Evolutionary conservation across 1,140 invertebrate species (phyloP).

Genomic region (Calliphora vicina): DNA sequence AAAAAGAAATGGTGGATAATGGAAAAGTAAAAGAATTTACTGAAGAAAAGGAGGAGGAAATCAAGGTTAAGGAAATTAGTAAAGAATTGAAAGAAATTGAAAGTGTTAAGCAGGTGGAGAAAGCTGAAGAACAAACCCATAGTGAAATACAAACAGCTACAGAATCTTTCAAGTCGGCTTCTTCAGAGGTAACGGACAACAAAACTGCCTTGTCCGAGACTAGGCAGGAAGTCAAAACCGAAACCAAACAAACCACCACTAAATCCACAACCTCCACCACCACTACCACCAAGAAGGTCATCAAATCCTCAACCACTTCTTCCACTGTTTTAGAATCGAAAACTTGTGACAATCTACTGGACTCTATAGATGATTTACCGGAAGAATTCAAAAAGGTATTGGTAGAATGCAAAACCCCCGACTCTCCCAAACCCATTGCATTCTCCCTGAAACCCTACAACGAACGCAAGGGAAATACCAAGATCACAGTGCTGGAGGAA

Average conservation of each 20-base stretch:
- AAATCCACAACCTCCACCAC: constrained; percentile 35
- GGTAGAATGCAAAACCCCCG: not conserved
- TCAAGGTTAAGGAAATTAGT: not conserved
- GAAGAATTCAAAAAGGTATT: not conserved
- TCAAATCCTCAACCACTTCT: constrained; percentile 15
- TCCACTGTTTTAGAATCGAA: not conserved
- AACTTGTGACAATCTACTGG: constrained; percentile 7
- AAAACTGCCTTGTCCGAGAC: not conserved
- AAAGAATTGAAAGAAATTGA: not conserved
- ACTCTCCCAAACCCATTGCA: constrained; percentile 36
- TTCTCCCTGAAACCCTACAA: constrained; percentile 57
- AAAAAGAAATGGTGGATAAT: constrained; percentile 7
- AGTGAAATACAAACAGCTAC: not conserved
- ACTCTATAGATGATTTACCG: constrained; percentile 25
- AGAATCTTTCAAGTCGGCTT: not conserved
- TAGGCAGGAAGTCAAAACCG: not conserved
- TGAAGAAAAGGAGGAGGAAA: not conserved
- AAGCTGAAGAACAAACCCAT: not conserved
- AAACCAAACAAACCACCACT: constrained; percentile 23
- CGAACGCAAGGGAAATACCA: constrained; percentile 44
- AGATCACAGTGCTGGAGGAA: constrained; percentile 47
- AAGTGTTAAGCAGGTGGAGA: not conserved
- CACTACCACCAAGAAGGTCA: constrained; percentile 36
- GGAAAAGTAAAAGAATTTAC: constrained; percentile 11
- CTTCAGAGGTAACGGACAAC: constrained; percentile 42